Conservation (phyloP, 2,113 vertebrate species). For the Climacteris rufus region DNA sequence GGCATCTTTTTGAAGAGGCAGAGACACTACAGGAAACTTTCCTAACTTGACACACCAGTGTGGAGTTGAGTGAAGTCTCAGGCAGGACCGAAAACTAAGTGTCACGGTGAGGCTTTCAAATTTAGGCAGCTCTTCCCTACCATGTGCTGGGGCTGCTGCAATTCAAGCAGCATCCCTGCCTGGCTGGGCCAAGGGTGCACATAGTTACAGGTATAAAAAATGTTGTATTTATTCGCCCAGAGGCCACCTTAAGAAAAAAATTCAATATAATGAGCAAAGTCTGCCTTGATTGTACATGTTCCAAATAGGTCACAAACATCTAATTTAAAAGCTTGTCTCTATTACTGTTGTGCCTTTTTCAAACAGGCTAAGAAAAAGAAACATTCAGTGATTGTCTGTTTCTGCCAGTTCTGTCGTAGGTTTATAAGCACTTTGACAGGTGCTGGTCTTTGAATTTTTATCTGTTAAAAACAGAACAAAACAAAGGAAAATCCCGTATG, state of each 20-base stretch:
- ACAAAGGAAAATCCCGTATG: not conserved
- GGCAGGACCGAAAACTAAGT: not conserved
- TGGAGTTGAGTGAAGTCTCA: not conserved
- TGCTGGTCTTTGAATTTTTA: not conserved
- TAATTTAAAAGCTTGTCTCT: not conserved
- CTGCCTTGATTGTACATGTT: not conserved
- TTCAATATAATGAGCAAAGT: not conserved
- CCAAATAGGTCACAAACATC: conserved; percentile 17
- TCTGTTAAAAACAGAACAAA: not conserved
- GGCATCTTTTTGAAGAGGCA: not conserved
- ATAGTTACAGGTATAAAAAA: not conserved
- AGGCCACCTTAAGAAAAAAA: not conserved
- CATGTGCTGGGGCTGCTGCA: not conserved
- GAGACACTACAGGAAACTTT: not conserved
- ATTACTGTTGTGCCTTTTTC: not conserved
- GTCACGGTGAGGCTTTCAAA: not conserved
- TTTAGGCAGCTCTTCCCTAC: not conserved
- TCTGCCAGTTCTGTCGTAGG: not conserved
- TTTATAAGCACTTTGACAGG: not conserved
- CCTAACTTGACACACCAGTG: not conserved
- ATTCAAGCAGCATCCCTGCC: not conserved
- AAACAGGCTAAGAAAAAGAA: not conserved
- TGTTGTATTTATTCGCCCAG: not conserved
- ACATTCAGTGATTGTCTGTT: rapidly evolving
- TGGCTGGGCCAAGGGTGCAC: not conserved